phyloP scores from a whole-genome alignment of 1,140 invertebrate species.

The Diabrotica virgifera region DNA sequence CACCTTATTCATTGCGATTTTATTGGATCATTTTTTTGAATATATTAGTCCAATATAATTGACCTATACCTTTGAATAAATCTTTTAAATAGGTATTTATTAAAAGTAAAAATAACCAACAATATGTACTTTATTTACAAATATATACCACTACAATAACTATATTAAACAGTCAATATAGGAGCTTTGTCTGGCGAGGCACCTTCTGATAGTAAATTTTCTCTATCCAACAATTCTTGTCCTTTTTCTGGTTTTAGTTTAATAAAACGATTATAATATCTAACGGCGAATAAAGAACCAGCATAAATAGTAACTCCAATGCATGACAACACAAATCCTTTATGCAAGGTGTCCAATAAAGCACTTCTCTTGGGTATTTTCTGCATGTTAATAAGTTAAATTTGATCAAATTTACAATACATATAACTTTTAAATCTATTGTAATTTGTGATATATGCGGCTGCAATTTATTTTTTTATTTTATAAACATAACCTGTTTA shows the following conservation, averaged over 20 bases:
- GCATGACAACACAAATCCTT: constrained; percentile 52
- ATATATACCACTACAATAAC: not conserved
- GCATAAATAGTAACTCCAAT: constrained; percentile 53
- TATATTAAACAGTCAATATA: constrained; percentile 1
- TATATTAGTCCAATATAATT: too few relatives aligned
- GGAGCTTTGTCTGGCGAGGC: constrained; percentile 36
- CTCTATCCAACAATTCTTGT: constrained; percentile 48
- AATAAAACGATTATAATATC: constrained; percentile 52
- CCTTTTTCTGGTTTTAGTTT: constrained; percentile 50
- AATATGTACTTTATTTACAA: not conserved
- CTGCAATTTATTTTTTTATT: not conserved
- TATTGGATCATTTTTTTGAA: not conserved
- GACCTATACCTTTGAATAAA: too few relatives aligned
- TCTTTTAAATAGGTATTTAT: too few relatives aligned
- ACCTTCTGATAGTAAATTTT: constrained; percentile 52
- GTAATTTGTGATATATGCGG: not conserved
- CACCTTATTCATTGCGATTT: not conserved
- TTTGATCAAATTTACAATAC: too few relatives aligned
- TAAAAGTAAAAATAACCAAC: too few relatives aligned
- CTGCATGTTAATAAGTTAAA: constrained; percentile 41
- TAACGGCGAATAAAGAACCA: constrained; percentile 46
- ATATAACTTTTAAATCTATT: too few relatives aligned
- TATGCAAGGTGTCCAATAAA: constrained; percentile 52
- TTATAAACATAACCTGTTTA: not conserved
- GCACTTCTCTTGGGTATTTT: constrained; percentile 49